Base-by-base conservation (phyloP, 1,140 invertebrate genomes). In the Philopotamus ludificatus region DNA sequence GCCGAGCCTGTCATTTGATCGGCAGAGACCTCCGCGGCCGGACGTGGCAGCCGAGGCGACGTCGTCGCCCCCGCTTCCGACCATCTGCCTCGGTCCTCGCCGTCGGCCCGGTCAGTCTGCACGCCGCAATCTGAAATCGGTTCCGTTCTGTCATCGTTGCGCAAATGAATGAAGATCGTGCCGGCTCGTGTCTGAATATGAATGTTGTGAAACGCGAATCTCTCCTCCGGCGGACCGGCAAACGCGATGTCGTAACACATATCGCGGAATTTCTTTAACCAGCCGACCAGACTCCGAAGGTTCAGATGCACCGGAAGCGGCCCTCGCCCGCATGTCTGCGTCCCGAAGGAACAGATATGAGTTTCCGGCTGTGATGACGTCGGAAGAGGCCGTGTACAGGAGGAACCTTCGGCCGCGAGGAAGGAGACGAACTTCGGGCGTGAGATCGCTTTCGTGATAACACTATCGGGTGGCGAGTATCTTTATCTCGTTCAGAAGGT, bases 341-440 rank as follows among this genome's bases (percentile, higher is more conserved):
- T 34, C 16, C 22, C 39, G 50, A 44, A 34, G 28, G 28, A 34
- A 12, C 4, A 21, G 55, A 58, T 25, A 60, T 64, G 66, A 21
- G 23, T 23, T 15, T 44, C 42, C 53, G 28, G 50, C 47, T 69
- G 67, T 65, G 67, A 69, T 69, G 60, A 58, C 55, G 61, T 51
- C 54, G 39, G 26, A 22, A 25, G 45, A 58, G 16, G 66, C 34
- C 41, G 44, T 22, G 21, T 22, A 42, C 49, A 25, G 53, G 59
- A 65, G 67, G 53, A 63, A 66, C 53, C 63, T 65, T 50, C 58
- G 67, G 28, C 67, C 67, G 25, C 59, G 67, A 61, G 67, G 67
- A 8, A 65, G 67, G 53, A 65, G 67, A 69, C 67, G 66, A 28
- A 3, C n/a, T 2, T 4, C n/a, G 15, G 9, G n/a, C n/a, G n/a